These are phyloP conservation scores for Oryzias sinensis DNA, from an alignment of 2,797 vertebrate species.

Conservation along the genomic window DNA sequence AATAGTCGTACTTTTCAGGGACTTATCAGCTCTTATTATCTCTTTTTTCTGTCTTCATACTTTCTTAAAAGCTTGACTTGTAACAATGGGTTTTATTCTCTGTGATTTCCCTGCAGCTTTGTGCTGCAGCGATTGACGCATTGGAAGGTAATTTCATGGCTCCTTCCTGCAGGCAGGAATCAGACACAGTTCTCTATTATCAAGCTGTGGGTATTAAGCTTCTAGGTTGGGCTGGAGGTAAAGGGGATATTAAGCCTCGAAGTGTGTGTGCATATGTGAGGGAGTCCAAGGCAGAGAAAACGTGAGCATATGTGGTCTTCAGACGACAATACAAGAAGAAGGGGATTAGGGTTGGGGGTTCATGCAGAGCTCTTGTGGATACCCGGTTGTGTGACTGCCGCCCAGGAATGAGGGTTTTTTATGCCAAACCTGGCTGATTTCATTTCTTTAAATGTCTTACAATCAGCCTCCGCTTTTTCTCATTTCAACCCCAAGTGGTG, in stretches of 20 bases:
- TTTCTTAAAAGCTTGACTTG: slow-evolving; percentile 51
- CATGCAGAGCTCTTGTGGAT: slow-evolving; percentile 17
- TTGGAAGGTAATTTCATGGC: slow-evolving; percentile 74
- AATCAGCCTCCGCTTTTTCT: slow-evolving; percentile 35
- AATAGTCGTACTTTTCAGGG: slow-evolving; percentile 47
- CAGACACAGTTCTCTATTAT: slow-evolving; percentile 72
- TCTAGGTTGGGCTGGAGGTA: slow-evolving; percentile 49
- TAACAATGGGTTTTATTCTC: slow-evolving; percentile 69
- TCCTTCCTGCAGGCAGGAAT: slow-evolving; percentile 72
- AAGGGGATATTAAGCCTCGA: slow-evolving; percentile 58
- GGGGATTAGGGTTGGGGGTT: slow-evolving; percentile 17
- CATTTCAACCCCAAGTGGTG: slow-evolving; percentile 42
- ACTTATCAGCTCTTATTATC: slow-evolving; percentile 60
- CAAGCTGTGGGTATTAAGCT: slow-evolving; percentile 64
- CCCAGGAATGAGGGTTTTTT: slow-evolving; percentile 78
- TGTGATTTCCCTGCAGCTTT: slow-evolving; percentile 67
- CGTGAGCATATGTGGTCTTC: slow-evolving; percentile 41
- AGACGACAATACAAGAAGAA: slow-evolving; percentile 28
- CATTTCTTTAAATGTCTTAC: slow-evolving; percentile 75
- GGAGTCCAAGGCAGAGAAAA: slow-evolving; percentile 31
- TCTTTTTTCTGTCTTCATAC: slow-evolving; percentile 43
- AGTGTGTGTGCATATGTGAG: slow-evolving; percentile 44
- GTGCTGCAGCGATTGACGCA: slow-evolving; percentile 54
- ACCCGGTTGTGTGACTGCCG: slow-evolving; percentile 56
- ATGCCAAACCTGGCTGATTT: slow-evolving; percentile 76